phyloP scores from a whole-genome alignment of 2,113 vertebrate species.

The Lepus europaeus region DNA sequence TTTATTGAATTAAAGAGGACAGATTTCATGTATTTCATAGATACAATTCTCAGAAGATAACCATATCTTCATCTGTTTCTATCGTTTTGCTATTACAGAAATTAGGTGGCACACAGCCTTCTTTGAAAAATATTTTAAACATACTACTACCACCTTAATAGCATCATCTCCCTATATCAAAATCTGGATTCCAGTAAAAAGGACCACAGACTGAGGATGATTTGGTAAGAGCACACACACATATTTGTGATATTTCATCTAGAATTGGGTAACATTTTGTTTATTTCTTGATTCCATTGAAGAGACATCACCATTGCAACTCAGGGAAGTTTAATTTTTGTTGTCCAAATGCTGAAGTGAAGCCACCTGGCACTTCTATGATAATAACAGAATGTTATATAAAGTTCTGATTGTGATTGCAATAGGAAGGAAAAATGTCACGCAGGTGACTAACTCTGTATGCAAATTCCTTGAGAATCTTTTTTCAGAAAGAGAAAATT shows the following conservation, averaged over 20 bases:
- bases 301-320: background rate
- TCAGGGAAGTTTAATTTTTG: background rate
- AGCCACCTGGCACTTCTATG: conserved; percentile 28
- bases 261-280: background rate
- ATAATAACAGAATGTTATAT: conserved; percentile 12
- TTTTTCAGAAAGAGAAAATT: background rate
- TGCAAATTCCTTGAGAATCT: conserved; percentile 8
- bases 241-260: background rate
- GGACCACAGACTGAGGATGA: background rate
- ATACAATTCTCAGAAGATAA: too few species aligned
- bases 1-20: too few species aligned
- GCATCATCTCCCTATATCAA: background rate
- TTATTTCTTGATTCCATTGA: background rate
- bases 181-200: background rate
- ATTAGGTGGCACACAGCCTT: background rate
- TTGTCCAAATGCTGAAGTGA: background rate
- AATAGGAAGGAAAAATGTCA: background rate
- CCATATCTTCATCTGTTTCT: background rate
- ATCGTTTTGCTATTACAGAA: background rate
- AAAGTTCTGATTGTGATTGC: background rate
- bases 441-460: background rate
- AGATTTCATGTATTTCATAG: too few species aligned
- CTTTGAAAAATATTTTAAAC: background rate
- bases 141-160: background rate
- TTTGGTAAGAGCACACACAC: background rate